Evolutionary conservation across 2,888 invertebrate species (phyloP).

Genomic region (Abrostola tripartita): DNA sequence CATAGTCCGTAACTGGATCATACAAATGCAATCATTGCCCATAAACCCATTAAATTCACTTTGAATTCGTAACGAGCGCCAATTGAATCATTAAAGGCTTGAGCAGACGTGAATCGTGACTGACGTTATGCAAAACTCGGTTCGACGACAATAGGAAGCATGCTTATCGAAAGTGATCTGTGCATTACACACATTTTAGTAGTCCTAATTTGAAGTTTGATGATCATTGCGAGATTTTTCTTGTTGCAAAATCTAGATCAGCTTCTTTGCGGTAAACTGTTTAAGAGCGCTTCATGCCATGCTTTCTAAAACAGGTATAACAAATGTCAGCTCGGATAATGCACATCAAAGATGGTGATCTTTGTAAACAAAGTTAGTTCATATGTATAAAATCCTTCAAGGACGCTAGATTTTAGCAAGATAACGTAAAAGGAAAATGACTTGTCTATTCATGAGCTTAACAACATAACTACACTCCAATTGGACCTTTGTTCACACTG

Average conservation of each 20-base stretch:
- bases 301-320: neutral
- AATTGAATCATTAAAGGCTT: slow-evolving; percentile 77
- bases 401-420: neutral
- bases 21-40: slow-evolving; percentile 74
- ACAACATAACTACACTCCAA: slow-evolving; percentile 25
- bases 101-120: slow-evolving; percentile 76
- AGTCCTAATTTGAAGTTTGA: slow-evolving; percentile 47
- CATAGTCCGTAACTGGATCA: slow-evolving; percentile 79
- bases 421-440: slow-evolving; percentile 15
- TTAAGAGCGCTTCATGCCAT: neutral
- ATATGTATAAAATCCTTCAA: neutral
- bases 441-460: slow-evolving; percentile 11
- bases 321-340: neutral
- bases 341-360: no score
- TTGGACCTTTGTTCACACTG: slow-evolving; percentile 22
- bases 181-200: slow-evolving; percentile 60
- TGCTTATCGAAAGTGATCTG: slow-evolving; percentile 65
- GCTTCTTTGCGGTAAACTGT: slow-evolving; percentile 3
- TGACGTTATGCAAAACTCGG: slow-evolving; percentile 79
- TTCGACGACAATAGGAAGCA: slow-evolving; percentile 74
- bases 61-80: slow-evolving; percentile 72
- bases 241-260: slow-evolving; percentile 6
- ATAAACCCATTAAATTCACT: slow-evolving; percentile 71
- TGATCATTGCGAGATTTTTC: slow-evolving; percentile 15
- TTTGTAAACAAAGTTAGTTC: no score